Evolutionary conservation across 2,888 invertebrate species (phyloP).

Genomic region (Cylloceria caligata): DNA sequence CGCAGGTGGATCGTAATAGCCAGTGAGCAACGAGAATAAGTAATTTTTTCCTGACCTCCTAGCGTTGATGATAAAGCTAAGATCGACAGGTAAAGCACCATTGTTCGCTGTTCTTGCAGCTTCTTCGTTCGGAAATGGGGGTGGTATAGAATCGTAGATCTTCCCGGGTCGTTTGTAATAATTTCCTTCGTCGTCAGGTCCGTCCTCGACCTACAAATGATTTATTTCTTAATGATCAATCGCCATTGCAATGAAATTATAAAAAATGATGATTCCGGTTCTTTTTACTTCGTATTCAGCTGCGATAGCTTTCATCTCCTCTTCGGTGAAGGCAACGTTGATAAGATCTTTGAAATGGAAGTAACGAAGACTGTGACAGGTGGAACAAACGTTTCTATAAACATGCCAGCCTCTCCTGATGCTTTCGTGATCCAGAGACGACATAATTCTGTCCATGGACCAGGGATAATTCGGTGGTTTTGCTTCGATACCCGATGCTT

Average conservation of each 20-base stretch:
- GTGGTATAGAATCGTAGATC: conserved; percentile 82
- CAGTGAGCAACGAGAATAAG: conserved; percentile 96
- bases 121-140: conserved; percentile 97
- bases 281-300: conserved; percentile 89
- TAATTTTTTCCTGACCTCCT: conserved; percentile 97
- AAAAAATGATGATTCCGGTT: background rate
- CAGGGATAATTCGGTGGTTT: conserved; percentile 93
- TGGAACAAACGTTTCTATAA: conserved; percentile 98
- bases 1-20: conserved; percentile 96
- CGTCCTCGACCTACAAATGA: conserved; percentile 89
- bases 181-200: conserved; percentile 94
- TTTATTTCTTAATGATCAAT: background rate
- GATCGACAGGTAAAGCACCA: conserved; percentile 97
- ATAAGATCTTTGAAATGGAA: conserved; percentile 96
- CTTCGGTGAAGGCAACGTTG: conserved; percentile 94
- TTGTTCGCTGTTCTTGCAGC: conserved; percentile 98
- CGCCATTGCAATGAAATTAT: background rate
- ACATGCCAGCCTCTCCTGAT: conserved; percentile 96
- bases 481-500: conserved; percentile 91
- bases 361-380: conserved; percentile 97
- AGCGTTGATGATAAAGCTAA: conserved; percentile 93
- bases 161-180: conserved; percentile 94
- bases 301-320: conserved; percentile 97
- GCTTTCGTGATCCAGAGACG: conserved; percentile 93
- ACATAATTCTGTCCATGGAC: conserved; percentile 91